These are phyloP conservation scores for Dione juno DNA, from an alignment of 2,888 invertebrate genomes.

Conservation along the genomic window DNA sequence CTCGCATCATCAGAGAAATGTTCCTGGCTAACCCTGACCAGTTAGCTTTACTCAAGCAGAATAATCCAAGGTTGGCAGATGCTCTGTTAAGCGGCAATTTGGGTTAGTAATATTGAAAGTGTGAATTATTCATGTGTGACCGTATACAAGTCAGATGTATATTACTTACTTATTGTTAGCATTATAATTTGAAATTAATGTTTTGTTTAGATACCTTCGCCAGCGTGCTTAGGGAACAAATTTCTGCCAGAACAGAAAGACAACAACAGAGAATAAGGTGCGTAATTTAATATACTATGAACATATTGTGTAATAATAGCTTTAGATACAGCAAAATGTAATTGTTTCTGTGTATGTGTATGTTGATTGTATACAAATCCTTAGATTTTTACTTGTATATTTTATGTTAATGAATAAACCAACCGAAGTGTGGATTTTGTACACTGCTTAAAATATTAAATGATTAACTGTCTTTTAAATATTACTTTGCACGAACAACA, in stretches of 20 bases:
- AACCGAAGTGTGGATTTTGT: too few species aligned
- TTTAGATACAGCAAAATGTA: too few species aligned
- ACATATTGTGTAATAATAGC: not conserved
- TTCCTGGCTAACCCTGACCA: constrained; percentile 95
- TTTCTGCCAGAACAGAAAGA: constrained; percentile 90
- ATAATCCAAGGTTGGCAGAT: constrained; percentile 96
- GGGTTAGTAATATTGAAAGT: constrained; percentile 73
- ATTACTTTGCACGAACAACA: too few species aligned
- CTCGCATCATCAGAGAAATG: constrained; percentile 92
- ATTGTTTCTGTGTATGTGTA: too few species aligned
- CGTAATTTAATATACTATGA: constrained; percentile 27
- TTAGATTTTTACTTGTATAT: too few species aligned
- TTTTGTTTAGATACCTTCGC: constrained; percentile 88
- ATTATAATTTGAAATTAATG: constrained; percentile 44
- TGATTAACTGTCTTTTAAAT: too few species aligned
- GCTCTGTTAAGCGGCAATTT: constrained; percentile 93
- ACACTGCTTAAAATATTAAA: too few species aligned
- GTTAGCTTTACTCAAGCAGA: constrained; percentile 94
- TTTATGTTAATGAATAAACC: too few species aligned
- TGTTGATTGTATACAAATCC: too few species aligned
- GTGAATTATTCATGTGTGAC: constrained; percentile 20
- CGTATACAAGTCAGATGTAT: not conserved
- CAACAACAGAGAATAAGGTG: constrained; percentile 89
- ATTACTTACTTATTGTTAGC: constrained; percentile 27
- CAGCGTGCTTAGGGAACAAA: constrained; percentile 91